Percentiles rank a stretch among this genome's conserved stretches.
Evolutionary conservation across 2,113 vertebrate species (phyloP).

Genomic region (Philantomba maxwellii): DNA sequence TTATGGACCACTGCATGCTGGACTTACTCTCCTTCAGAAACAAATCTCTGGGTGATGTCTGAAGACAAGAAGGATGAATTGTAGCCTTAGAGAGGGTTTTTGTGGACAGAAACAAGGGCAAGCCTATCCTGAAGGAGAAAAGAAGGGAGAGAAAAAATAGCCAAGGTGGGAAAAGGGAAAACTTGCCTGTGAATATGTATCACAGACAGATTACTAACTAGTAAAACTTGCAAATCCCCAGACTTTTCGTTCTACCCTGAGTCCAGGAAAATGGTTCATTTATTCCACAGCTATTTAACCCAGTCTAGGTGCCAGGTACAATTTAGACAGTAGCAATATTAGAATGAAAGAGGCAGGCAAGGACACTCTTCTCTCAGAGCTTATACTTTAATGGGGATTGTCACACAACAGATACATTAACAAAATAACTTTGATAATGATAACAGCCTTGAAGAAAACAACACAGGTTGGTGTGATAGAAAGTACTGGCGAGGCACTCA

Average conservation of each 20-base stretch:
- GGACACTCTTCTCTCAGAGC: neutral
- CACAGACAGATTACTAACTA: neutral
- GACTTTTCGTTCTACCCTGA: neutral
- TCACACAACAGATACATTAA: neutral
- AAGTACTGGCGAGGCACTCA: neutral
- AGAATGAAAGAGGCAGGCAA: neutral
- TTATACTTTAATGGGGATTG: neutral
- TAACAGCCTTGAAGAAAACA: neutral
- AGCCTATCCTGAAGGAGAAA: neutral
- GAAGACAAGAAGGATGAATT: slow-evolving; percentile 18
- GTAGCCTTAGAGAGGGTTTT: neutral
- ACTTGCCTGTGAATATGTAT: neutral
- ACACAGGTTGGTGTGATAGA: neutral
- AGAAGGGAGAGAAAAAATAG: neutral
- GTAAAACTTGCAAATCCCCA: neutral
- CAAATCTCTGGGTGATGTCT: neutral
- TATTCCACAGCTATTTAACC: neutral
- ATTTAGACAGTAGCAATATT: neutral
- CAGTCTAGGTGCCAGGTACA: neutral
- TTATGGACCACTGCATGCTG: neutral
- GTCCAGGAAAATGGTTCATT: neutral
- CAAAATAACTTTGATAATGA: neutral
- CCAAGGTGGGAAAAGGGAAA: neutral
- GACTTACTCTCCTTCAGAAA: neutral
- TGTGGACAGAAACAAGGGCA: neutral